These are phyloP conservation scores for Danionella dracula DNA, from an alignment of 2,797 vertebrate species.

Conservation along the genomic window DNA sequence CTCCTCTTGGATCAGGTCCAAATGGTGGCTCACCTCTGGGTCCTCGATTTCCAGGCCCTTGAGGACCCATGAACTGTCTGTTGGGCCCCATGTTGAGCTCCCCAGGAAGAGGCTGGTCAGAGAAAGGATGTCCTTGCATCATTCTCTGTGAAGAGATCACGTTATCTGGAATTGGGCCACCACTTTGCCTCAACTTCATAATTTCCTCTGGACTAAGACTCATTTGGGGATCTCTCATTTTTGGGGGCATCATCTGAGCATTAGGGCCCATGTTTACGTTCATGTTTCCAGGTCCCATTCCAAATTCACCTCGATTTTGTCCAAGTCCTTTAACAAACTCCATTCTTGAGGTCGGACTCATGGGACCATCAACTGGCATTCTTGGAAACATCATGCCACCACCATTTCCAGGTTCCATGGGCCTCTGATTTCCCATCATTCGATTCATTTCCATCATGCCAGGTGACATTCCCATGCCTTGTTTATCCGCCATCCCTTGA, in stretches of 20 bases:
- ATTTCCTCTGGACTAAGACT: slow-evolving; percentile 80
- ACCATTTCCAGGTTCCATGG: slow-evolving; percentile 86
- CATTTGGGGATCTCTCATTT: slow-evolving; percentile 84
- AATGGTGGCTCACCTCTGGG: slow-evolving; percentile 83
- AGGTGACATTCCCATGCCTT: slow-evolving; percentile 84
- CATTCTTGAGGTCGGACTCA: slow-evolving; percentile 92
- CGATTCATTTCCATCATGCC: slow-evolving; percentile 93
- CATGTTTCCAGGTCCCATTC: slow-evolving; percentile 82
- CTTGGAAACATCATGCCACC: slow-evolving; percentile 93
- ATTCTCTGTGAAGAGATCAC: slow-evolving; percentile 84
- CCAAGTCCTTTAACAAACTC: slow-evolving; percentile 86
- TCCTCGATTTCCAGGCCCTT: slow-evolving; percentile 71
- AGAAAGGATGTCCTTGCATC: slow-evolving; percentile 83
- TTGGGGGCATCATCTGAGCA: slow-evolving; percentile 88
- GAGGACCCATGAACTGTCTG: slow-evolving; percentile 77
- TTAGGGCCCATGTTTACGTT: slow-evolving; percentile 79
- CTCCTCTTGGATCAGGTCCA: slow-evolving; percentile 91
- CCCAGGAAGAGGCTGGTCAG: slow-evolving; percentile 85
- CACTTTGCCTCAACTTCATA: slow-evolving; percentile 78
- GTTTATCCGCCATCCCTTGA: slow-evolving; percentile 91
- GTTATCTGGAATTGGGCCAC: slow-evolving; percentile 68
- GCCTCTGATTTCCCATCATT: slow-evolving; percentile 89
- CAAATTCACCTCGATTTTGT: slow-evolving; percentile 88
- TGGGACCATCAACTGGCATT: slow-evolving; percentile 88
- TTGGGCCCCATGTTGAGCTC: slow-evolving; percentile 89